Evolutionary conservation across 2,888 invertebrate genomes (phyloP), one percentile per base, ranked within the genome.

Genomic region (Pyrrhia umbra): DNA sequence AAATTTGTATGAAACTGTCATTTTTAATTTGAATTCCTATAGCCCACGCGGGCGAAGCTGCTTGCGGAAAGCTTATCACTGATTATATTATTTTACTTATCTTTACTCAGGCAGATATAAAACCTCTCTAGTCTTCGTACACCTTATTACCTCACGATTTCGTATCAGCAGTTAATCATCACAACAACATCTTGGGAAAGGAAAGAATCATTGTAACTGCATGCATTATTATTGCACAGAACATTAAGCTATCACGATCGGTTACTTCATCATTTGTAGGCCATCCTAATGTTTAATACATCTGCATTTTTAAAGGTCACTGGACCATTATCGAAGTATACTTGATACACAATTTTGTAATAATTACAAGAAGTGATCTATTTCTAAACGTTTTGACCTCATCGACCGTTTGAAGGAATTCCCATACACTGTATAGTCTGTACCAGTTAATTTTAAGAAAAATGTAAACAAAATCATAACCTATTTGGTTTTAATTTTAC

Each of bases 231-330:
- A 55, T 59, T 59, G 65, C 60, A 40, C 37, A 68, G 58, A 60
- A 18, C 65, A 59, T 72, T 61, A 59, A 30, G 37, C 6, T 59
- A 77, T 64, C 76, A 76, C 77, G 75, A 77, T 1, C 25, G 27
- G 46, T 76, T 76, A 62, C 73, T 39, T 25, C 66, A 76, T 73
- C 37, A 1, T 8, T 34, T 2, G 30, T 55, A 5, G 51, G 20
- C 63, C 52, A 45, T 30, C 51, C 20, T 39, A 56, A 56, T 49
- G 45, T 15, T 25, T 15, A 8, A 21, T 54, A 37, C 30, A 30
- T 21, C 27, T 40, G 43, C 34, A 13, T 45, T 18, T 34, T 45
- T n/a, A 66, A 76, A 76, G 76, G 76, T 77, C 64, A 76, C 30
- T 67, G 20, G 76, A 73, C 46, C 73, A 64, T 39, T 60, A 25